These are phyloP conservation scores for Steromphala cineraria DNA, from an alignment of 2,888 invertebrate genomes.

Conservation along the genomic window DNA sequence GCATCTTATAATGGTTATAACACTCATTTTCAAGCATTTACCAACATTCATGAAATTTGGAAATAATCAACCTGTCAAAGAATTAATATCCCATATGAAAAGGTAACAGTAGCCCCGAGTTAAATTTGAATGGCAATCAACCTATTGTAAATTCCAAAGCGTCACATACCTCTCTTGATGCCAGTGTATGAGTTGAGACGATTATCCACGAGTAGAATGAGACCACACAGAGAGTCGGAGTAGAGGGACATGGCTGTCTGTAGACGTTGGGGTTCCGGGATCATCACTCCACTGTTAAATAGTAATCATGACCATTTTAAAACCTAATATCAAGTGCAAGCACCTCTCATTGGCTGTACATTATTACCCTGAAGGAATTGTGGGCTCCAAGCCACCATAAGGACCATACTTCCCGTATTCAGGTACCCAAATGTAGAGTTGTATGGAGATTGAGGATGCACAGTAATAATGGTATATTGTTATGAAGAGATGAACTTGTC, in stretches of 20 bases:
- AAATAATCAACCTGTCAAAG: not conserved
- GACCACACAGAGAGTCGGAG: conserved; percentile 90
- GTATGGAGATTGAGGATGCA: no score
- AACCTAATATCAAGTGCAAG: no score
- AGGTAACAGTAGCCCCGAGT: not conserved
- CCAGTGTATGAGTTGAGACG: conserved; percentile 81
- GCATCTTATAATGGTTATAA: no score
- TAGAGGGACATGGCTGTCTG: conserved; percentile 96
- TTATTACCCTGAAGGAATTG: no score
- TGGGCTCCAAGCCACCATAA: no score
- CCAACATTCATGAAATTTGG: not conserved
- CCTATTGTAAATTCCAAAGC: not conserved
- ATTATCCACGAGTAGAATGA: conserved; percentile 88
- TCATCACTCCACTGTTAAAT: conserved; percentile 82
- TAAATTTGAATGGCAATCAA: not conserved
- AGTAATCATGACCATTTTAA: no score
- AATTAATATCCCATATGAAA: not conserved
- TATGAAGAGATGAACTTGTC: no score
- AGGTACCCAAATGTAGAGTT: no score
- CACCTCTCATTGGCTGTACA: no score
- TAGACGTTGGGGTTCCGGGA: conserved; percentile 85
- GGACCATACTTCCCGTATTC: no score
- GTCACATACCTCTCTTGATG: conserved; percentile 79
- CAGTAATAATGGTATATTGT: no score
- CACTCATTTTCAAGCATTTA: no score